These are phyloP conservation scores for Brassicogethes aeneus DNA, from an alignment of 2,888 invertebrate genomes.

Conservation along the genomic window DNA sequence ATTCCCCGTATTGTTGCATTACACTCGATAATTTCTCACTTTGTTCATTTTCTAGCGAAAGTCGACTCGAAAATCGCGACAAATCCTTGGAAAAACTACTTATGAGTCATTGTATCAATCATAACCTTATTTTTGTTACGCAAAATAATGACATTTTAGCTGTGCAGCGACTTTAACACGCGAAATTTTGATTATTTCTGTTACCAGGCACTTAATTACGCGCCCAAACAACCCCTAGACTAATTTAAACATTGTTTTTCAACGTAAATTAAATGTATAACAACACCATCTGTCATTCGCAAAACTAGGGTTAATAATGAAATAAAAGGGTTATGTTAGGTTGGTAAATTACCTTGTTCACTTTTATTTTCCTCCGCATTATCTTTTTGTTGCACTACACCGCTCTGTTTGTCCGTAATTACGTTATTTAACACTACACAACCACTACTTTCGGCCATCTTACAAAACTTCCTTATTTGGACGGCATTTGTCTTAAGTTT, in stretches of 20 bases:
- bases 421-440: conserved; percentile 36
- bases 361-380: conserved; percentile 27
- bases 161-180: too few relatives aligned
- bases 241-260: too few relatives aligned
- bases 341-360: conserved; percentile 31
- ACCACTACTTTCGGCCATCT: conserved; percentile 41
- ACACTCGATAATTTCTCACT: not conserved
- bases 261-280: not conserved
- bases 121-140: conserved; percentile 9
- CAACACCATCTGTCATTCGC: conserved; percentile 20
- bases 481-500: conserved; percentile 17
- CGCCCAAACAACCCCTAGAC: too few relatives aligned
- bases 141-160: not conserved
- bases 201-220: too few relatives aligned
- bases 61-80: not conserved
- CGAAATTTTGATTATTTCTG: too few relatives aligned
- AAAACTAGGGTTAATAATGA: conserved; percentile 4
- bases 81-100: not conserved
- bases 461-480: conserved; percentile 30
- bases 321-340: conserved; percentile 13
- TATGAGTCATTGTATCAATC: conserved; percentile 11
- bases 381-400: conserved; percentile 25
- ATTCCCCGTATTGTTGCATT: too few relatives aligned
- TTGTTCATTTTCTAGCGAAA: not conserved
- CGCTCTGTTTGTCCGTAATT: conserved; percentile 30